Evolutionary conservation across 1,140 invertebrate species (phyloP).

Genomic region (Reticulitermes speratus): DNA sequence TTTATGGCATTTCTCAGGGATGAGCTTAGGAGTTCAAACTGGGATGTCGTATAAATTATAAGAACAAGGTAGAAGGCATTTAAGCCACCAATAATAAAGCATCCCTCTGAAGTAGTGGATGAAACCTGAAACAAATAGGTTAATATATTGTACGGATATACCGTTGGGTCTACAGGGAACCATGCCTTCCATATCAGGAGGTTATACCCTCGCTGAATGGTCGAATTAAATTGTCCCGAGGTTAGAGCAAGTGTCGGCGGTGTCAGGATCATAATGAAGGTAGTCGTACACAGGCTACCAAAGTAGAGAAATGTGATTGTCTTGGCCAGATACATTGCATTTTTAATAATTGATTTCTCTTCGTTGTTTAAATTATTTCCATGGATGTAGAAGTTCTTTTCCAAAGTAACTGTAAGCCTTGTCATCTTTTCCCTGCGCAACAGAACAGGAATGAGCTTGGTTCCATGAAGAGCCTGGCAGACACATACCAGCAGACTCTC

Average conservation of each 20-base stretch:
- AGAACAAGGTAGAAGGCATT: background rate
- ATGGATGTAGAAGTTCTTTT: conserved; percentile 8
- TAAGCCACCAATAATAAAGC: background rate
- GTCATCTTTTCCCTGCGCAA: background rate
- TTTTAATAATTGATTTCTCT: background rate
- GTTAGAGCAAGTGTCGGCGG: background rate
- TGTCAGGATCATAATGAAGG: background rate
- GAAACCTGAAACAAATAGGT: background rate
- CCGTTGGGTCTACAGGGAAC: background rate
- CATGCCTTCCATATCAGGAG: background rate
- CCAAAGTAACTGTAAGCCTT: background rate
- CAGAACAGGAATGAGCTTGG: background rate
- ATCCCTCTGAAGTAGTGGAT: background rate
- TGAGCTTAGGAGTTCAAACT: background rate
- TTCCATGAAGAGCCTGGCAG: background rate
- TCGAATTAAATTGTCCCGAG: background rate
- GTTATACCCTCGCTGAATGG: background rate
- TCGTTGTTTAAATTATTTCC: background rate
- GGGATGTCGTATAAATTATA: background rate
- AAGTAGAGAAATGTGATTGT: background rate
- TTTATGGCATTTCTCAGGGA: background rate
- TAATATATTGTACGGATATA: background rate
- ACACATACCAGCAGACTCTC: background rate
- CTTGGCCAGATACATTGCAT: background rate
- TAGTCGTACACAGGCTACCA: background rate